These are phyloP conservation scores for Aspidiotus destructor DNA, from an alignment of 2,888 invertebrate genomes.

Conservation along the genomic window DNA sequence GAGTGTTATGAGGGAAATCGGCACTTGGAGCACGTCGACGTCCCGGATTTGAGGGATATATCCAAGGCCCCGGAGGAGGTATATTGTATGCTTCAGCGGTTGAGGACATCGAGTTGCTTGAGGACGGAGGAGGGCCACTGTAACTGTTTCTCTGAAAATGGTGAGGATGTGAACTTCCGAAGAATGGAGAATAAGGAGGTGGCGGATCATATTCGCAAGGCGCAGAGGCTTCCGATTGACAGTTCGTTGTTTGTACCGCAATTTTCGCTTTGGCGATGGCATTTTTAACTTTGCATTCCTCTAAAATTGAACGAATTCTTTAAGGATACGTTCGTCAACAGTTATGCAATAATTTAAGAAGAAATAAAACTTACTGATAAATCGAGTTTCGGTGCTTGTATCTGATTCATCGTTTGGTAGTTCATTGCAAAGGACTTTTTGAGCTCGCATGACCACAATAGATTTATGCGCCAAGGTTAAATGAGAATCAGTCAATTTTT, in stretches of 20 bases:
- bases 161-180: background rate
- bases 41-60: conserved; percentile 10
- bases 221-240: conserved; percentile 7
- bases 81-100: background rate
- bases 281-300: conserved; percentile 21
- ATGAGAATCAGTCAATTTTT: conserved; percentile 46
- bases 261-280: conserved; percentile 26
- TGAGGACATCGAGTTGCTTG: background rate
- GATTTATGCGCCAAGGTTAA: conserved; percentile 45
- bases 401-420: conserved; percentile 37
- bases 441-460: conserved; percentile 45
- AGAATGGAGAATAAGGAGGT: conserved; percentile 28
- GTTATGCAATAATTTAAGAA: background rate
- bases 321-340: background rate
- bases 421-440: conserved; percentile 44
- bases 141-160: background rate
- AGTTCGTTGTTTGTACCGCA: conserved; percentile 16
- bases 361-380: conserved; percentile 12
- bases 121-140: conserved; percentile 1
- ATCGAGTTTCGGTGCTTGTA: conserved; percentile 14
- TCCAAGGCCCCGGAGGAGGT: background rate
- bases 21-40: background rate
- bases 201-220: conserved; percentile 29
- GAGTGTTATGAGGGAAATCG: background rate
- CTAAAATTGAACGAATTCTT: background rate